These are phyloP conservation scores for Zenarchopterus dispar DNA, from an alignment of 2,797 vertebrate species.

Conservation along the genomic window DNA sequence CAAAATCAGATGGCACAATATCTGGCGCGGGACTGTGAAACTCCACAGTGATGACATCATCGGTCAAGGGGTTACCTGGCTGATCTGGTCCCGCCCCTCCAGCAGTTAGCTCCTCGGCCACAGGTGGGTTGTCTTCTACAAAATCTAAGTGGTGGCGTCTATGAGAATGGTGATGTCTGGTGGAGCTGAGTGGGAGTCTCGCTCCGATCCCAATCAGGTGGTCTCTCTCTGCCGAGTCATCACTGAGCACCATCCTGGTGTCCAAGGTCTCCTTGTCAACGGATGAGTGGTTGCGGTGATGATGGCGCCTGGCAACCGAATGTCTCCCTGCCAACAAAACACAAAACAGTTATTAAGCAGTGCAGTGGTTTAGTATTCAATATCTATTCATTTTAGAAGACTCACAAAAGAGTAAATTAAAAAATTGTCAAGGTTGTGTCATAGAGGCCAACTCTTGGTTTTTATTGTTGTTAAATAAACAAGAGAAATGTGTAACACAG, in stretches of 20 bases:
- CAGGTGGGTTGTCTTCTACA: slow-evolving; percentile 63
- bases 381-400: too few species aligned
- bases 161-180: slow-evolving; percentile 58
- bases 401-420: too few species aligned
- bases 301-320: slow-evolving; percentile 60
- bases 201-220: slow-evolving; percentile 69
- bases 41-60: slow-evolving; percentile 84
- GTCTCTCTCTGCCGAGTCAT: slow-evolving; percentile 79
- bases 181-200: slow-evolving; percentile 53
- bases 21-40: slow-evolving; percentile 85
- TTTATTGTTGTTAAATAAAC: not conserved
- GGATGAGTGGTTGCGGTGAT: slow-evolving; percentile 72
- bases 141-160: slow-evolving; percentile 64
- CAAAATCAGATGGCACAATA: slow-evolving; percentile 51
- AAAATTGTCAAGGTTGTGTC: not conserved
- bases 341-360: slow-evolving; percentile 4
- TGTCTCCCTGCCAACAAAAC: slow-evolving; percentile 68
- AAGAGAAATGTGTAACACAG: not conserved
- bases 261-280: slow-evolving; percentile 63
- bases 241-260: slow-evolving; percentile 69
- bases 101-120: slow-evolving; percentile 69
- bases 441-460: not conserved
- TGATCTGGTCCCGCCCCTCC: slow-evolving; percentile 75
- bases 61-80: slow-evolving; percentile 64
- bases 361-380: not conserved